Evolutionary conservation across 2,888 invertebrate species (phyloP).

Genomic region (Galerucella calmariensis): DNA sequence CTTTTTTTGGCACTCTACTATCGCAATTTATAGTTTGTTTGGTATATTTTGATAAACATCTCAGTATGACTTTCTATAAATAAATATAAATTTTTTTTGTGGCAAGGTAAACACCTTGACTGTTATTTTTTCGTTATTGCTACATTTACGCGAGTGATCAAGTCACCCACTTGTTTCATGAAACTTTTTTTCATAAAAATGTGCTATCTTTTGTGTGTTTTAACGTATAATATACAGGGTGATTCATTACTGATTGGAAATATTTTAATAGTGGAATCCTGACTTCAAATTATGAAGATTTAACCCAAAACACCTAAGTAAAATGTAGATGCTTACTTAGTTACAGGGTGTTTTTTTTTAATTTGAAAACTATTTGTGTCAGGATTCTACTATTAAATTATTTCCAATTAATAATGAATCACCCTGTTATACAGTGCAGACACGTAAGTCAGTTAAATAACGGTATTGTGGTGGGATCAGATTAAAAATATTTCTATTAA

Average conservation of each 20-base stretch:
- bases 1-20: conserved; percentile 8
- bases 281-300: no score
- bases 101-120: conserved; percentile 49
- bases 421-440: no score
- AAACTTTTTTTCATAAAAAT: not conserved
- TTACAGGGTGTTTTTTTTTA: no score
- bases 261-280: no score
- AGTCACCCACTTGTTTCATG: conserved; percentile 25
- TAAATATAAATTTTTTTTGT: conserved; percentile 45
- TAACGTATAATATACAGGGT: not conserved
- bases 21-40: conserved; percentile 27
- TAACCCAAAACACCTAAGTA: no score
- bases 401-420: no score
- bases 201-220: not conserved
- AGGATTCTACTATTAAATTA: no score
- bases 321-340: no score
- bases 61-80: conserved; percentile 38
- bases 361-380: no score
- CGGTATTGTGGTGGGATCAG: no score
- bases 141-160: conserved; percentile 37
- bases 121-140: conserved; percentile 44
- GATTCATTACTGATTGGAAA: no score
- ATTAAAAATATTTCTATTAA: no score
- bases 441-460: not conserved
- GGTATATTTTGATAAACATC: conserved; percentile 21